Base-by-base conservation (phyloP, 1,140 invertebrate species). In the Pantala flavescens region DNA sequence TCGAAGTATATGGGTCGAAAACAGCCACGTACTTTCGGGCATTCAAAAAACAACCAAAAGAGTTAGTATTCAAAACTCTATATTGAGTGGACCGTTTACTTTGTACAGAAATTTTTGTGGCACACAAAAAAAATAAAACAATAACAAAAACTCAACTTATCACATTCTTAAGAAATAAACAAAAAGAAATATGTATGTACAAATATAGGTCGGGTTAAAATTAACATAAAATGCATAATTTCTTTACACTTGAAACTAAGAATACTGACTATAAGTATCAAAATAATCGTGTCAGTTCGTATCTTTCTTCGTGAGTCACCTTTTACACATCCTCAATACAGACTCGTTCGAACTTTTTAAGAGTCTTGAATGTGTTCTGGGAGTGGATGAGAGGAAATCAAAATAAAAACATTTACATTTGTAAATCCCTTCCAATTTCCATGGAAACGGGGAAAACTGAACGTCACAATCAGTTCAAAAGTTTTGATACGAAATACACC, bases 91-190 rank as follows among this genome's bases (percentile, higher is more conserved):
- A 63, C 49, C n/a, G 49, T 63, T 63, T 14, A 63, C 49, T 63
- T 63, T 63, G 49, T 63, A 63, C 49, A 63, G 49, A 63, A 63
- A 63, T 63, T 63, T 63, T 63, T 63, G 49, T 63, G 49, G 49
- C 49, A 63, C 49, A 63, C 49, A 63, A 63, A 63, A 36, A n/a
- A 63, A 63, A 63, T 63, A 63, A 63, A 63, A 63, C 49, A 63
- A 63, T 63, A 63, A 63, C 49, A 63, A 63, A 63, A 63, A 63
- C 49, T 63, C 49, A 63, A 63, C 49, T 63, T 63, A 63, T 63
- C 49, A 63, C 49, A 63, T 7, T 63, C 49, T 63, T 63, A 63
- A 63, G 49, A 63, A 63, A 63, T 63, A 63, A 63, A 63, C 49
- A 63, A 63, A 36, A 63, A 63, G 49, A 63, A 63, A 63, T 63